phyloP scores from a whole-genome alignment of 2,888 invertebrate species.

The Cancer borealis region DNA sequence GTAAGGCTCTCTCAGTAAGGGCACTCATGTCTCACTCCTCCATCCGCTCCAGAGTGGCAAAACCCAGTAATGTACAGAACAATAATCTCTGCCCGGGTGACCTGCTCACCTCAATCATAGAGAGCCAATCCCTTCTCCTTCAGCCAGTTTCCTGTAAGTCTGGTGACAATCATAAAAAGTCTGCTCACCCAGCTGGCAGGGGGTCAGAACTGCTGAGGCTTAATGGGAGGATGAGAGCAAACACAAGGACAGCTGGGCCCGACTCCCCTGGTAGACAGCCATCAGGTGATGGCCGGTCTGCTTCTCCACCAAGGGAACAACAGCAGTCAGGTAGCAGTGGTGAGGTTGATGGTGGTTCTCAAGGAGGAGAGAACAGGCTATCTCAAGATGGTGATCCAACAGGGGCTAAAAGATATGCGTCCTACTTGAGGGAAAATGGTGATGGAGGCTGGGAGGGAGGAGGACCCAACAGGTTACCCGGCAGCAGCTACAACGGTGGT shows the following conservation, averaged over 20 bases:
- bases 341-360: conserved; percentile 42
- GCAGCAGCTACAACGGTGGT: conserved; percentile 78
- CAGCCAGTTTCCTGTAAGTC: conserved; percentile 78
- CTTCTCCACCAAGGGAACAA: conserved; percentile 50
- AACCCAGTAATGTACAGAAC: conserved; percentile 32
- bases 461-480: conserved; percentile 48
- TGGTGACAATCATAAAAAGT: conserved; percentile 78
- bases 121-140: conserved; percentile 79
- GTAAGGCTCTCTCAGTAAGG: conserved; percentile 70
- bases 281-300: conserved; percentile 50
- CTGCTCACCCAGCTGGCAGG: neutral
- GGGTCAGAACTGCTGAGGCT: neutral
- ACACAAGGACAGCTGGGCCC: conserved; percentile 61
- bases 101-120: conserved; percentile 79
- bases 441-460: conserved; percentile 52
- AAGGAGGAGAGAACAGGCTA: conserved; percentile 23
- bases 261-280: conserved; percentile 62
- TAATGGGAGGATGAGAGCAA: conserved; percentile 77
- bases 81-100: conserved; percentile 77
- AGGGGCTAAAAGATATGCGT: conserved; percentile 68
- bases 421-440: conserved; percentile 64
- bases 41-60: conserved; percentile 14
- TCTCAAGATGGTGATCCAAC: conserved; percentile 62
- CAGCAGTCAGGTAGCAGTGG: conserved; percentile 54
- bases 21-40: conserved; percentile 70